Evolutionary conservation across 2,888 invertebrate species (phyloP).

Genomic region (Arctia plantaginis): DNA sequence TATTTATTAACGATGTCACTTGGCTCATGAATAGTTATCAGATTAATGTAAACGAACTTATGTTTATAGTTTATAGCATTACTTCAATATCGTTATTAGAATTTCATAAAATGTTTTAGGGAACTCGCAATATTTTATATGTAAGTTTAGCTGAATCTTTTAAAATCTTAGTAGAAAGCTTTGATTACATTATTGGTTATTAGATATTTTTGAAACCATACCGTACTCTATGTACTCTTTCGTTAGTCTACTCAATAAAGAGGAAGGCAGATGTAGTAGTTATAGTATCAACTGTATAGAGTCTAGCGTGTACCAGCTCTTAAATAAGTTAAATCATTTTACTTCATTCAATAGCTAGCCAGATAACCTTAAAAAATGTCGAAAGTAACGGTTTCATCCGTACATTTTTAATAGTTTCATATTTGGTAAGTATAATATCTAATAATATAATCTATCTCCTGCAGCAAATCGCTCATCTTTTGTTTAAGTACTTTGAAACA

Average conservation of each 20-base stretch:
- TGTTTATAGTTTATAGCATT: background rate
- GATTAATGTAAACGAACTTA: slow-evolving; percentile 8
- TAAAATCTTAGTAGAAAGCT: background rate
- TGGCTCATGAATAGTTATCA: slow-evolving; percentile 61
- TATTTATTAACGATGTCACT: slow-evolving; percentile 70
- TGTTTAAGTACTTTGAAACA: background rate
- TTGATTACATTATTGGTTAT: background rate
- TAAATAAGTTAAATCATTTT: too few species aligned
- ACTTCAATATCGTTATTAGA: slow-evolving; percentile 3
- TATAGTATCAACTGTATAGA: too few species aligned
- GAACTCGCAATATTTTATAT: too few species aligned
- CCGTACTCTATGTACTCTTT: too few species aligned
- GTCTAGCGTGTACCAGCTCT: too few species aligned
- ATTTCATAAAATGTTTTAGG: background rate
- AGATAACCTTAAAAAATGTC: too few species aligned
- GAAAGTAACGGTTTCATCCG: too few species aligned
- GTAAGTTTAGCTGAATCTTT: too few species aligned
- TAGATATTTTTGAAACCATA: background rate
- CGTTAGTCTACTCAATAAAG: too few species aligned
- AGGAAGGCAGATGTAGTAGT: too few species aligned
- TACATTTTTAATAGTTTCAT: too few species aligned
- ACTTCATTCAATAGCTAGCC: too few species aligned
- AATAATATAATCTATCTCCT: background rate
- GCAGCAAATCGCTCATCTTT: background rate
- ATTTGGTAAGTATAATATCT: background rate